These are phyloP conservation scores for Myopa tessellatipennis DNA, from an alignment of 2,888 invertebrate genomes.

Conservation along the genomic window DNA sequence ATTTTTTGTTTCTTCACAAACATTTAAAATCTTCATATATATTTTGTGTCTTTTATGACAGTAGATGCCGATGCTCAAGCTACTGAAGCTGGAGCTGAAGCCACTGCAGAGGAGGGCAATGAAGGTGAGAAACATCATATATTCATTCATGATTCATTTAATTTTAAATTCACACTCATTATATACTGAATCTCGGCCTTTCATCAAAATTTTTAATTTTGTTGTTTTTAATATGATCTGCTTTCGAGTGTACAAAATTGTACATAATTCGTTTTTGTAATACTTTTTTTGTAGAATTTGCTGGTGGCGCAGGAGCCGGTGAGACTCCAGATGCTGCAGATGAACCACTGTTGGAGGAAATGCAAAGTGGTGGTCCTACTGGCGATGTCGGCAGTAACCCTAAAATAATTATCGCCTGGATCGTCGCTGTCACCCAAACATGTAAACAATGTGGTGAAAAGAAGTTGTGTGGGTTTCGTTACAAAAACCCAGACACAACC, in stretches of 20 bases:
- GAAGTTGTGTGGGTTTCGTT: conserved; percentile 64
- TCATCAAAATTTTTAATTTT: too few species aligned
- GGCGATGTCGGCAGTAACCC: conserved; percentile 62
- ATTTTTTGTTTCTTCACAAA: not conserved
- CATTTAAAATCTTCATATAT: conserved; percentile 3
- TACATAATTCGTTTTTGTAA: not conserved
- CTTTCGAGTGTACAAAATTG: too few species aligned
- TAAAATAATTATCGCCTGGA: conserved; percentile 64
- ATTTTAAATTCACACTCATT: not conserved
- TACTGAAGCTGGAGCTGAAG: conserved; percentile 57
- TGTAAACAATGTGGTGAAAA: conserved; percentile 59
- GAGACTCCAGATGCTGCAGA: conserved; percentile 49
- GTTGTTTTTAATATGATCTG: too few species aligned
- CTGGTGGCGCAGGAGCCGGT: conserved; percentile 20
- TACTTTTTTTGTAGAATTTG: conserved; percentile 8
- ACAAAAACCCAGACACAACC: conserved; percentile 67
- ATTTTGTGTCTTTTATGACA: conserved; percentile 48
- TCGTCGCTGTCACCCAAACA: conserved; percentile 56
- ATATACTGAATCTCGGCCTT: too few species aligned
- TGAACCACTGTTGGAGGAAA: conserved; percentile 68
- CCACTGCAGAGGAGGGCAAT: conserved; percentile 45
- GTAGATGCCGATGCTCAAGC: conserved; percentile 56
- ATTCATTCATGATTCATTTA: conserved; percentile 1
- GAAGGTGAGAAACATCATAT: conserved; percentile 54
- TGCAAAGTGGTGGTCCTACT: conserved; percentile 52